phyloP scores from a whole-genome alignment of 2,888 invertebrate genomes.

The Tachina fera region DNA sequence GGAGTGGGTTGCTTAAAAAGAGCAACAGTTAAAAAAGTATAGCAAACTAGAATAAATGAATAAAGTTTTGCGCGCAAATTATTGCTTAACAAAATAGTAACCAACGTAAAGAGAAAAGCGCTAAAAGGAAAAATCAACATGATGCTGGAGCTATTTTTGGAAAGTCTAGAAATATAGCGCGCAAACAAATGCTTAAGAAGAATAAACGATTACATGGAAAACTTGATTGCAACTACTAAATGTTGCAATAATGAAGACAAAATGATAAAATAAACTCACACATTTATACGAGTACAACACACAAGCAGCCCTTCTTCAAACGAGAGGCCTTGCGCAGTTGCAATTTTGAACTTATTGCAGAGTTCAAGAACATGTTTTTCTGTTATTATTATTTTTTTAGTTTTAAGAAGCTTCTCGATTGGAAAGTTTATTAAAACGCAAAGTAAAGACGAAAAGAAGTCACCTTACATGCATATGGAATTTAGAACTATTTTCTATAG shows the following conservation, averaged over 20 bases:
- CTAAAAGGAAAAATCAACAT: constrained; percentile 66
- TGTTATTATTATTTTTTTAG: not conserved
- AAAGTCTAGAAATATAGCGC: constrained; percentile 66
- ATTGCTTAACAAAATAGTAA: constrained; percentile 49
- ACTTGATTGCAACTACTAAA: constrained; percentile 41
- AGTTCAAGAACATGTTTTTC: constrained; percentile 65
- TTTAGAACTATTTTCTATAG: not conserved
- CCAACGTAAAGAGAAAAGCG: constrained; percentile 12
- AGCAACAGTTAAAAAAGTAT: constrained; percentile 29
- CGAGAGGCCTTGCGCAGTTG: constrained; percentile 17
- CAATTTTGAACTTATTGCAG: constrained; percentile 55
- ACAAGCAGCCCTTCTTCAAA: constrained; percentile 41
- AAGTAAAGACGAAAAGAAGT: not conserved
- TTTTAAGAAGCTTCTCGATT: constrained; percentile 6
- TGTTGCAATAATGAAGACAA: constrained; percentile 45
- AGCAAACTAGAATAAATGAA: constrained; percentile 36
- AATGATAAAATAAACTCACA: constrained; percentile 14
- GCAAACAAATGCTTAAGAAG: constrained; percentile 30
- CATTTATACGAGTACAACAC: not conserved
- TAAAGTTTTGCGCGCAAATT: constrained; percentile 71
- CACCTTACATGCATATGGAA: not conserved
- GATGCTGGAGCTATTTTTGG: constrained; percentile 65
- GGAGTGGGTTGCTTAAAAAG: constrained; percentile 58
- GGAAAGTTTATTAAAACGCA: not conserved
- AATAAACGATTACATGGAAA: constrained; percentile 15